These are phyloP conservation scores for Drosophila rufa DNA, from an alignment of 1,140 invertebrate species.

Conservation along the genomic window DNA sequence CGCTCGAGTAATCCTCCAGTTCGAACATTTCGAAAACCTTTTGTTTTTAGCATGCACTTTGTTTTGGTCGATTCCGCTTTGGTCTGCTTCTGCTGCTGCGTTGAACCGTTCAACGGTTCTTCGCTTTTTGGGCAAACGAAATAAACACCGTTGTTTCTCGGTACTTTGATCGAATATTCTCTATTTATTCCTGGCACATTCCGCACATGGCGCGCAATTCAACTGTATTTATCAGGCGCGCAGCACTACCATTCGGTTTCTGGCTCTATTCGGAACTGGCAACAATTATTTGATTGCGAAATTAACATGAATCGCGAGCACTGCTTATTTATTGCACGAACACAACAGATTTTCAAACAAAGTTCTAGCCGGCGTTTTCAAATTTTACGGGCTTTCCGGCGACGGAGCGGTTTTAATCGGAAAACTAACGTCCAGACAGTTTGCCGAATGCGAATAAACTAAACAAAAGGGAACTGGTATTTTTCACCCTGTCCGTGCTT, in stretches of 20 bases:
- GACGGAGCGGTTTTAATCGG: too few species aligned
- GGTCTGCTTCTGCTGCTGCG: neutral
- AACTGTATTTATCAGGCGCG: slow-evolving; percentile 4
- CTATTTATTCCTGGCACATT: neutral
- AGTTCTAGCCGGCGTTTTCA: too few species aligned
- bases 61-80: slow-evolving; percentile 67
- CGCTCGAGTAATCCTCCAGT: slow-evolving; percentile 81
- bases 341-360: too few species aligned
- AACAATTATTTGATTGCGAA: neutral
- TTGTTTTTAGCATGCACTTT: slow-evolving; percentile 53
- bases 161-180: neutral
- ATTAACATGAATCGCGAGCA: too few species aligned
- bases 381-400: too few species aligned
- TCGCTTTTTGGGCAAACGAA: neutral
- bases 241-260: neutral
- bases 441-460: too few species aligned
- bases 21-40: slow-evolving; percentile 74
- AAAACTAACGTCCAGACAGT: too few species aligned
- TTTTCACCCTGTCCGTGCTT: too few species aligned
- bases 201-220: neutral
- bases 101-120: slow-evolving; percentile 4
- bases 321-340: too few species aligned
- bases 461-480: too few species aligned
- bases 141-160: slow-evolving; percentile 4
- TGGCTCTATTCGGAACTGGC: neutral